A percentile compares a stretch with the other conserved stretches of the same genome.
Conservation (phyloP, 2,797 vertebrate genomes). For the Acipenser oxyrinchus region DNA sequence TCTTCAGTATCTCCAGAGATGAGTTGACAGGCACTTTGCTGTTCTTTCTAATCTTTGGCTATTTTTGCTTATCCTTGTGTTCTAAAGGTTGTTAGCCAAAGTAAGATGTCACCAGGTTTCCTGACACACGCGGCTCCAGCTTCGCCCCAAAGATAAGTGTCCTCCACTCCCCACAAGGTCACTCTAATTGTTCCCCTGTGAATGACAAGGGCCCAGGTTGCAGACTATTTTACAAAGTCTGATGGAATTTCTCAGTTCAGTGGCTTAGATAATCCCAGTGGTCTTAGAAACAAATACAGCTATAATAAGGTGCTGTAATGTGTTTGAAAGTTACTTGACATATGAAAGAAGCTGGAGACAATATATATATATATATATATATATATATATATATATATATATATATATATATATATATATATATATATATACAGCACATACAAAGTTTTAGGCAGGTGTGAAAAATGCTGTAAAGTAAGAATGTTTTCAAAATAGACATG, state of each 20-base stretch:
- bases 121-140: background rate
- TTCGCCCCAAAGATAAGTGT: constrained; percentile 6
- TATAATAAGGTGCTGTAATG: constrained; percentile 15
- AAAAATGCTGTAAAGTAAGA: too few species aligned
- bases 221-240: constrained; percentile 22
- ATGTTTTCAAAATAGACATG: too few species aligned
- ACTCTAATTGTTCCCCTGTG: constrained; percentile 24
- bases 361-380: background rate
- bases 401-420: background rate
- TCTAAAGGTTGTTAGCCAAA: background rate
- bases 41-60: background rate
- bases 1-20: too few species aligned
- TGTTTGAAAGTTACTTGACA: constrained; percentile 11
- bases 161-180: constrained; percentile 19
- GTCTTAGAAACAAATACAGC: constrained; percentile 19
- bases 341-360: constrained; percentile 2
- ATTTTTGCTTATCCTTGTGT: background rate
- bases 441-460: too few species aligned
- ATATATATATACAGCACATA: too few species aligned
- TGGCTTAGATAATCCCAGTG: constrained; percentile 20
- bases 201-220: constrained; percentile 12
- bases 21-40: background rate
- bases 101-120: background rate
- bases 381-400: background rate
- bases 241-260: constrained; percentile 25